Evolutionary conservation across 2,888 invertebrate species (phyloP), one percentile per base, ranked within the genome.

Genomic region (Drosophila mercatorum): DNA sequence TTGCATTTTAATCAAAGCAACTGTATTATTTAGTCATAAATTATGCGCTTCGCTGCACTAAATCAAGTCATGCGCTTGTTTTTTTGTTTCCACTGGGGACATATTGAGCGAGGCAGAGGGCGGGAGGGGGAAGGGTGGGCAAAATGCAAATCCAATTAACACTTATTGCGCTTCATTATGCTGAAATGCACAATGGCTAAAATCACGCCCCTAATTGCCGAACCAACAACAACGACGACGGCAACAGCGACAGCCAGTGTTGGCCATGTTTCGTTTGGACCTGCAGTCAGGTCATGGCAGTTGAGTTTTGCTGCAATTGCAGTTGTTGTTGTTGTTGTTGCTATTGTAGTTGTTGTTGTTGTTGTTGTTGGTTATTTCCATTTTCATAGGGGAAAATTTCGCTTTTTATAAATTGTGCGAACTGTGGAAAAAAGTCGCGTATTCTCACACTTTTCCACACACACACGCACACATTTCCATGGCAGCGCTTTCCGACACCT

Each of bases 151-250:
- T 88, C 89, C 88, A 87, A 89, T 87, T 89, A 87, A 87, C 89
- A 85, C 87, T 89, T 88, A 78, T 85, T 87, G 88, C 81, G 78
- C 88, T 87, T 89, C 86, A 87, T 89, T 89, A 85, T 89, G 85
- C 81, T 88, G 81, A 83, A 86, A 82, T 89, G 85, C 73, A 81
- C 89, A 88, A 80, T 82, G 77, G 81, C 75, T 80, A 83, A 88
- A 87, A 87, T 89, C 86, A 89, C 89, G 88, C 89, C 86, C 89
- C 86, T 88, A 88, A 87, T 89, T 86, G 88, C 87, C 70, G 40
- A 63, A 64, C 56, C 73, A 75, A 76, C 77, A 63, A n/a, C 63
- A 66, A 22, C 22, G 22, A 2, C 22, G 22, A 59, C 58, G 56
- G 17, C 65, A 17, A 59, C 65, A 52, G 28, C 63, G 44, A 36